phyloP scores from a whole-genome alignment of 2,797 vertebrate genomes.

The Phoxinus dragarum region DNA sequence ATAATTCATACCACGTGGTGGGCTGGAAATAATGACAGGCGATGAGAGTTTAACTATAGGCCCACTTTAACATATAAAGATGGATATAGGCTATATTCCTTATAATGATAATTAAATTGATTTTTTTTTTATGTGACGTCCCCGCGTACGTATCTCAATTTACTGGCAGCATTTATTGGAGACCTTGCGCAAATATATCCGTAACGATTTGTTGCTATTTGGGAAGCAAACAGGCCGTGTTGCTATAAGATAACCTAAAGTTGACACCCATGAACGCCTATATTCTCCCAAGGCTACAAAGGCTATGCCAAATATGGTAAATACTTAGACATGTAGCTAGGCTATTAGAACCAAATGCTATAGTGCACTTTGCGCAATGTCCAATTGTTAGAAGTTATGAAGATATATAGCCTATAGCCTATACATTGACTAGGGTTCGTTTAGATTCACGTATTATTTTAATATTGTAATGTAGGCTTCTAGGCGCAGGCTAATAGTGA shows the following conservation, averaged over 20 bases:
- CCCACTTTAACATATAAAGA: neutral
- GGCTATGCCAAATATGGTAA: neutral
- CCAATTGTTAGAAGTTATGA: neutral
- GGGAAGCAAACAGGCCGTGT: neutral
- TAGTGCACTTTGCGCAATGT: neutral
- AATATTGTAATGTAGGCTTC: neutral
- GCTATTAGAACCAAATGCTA: neutral
- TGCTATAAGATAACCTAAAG: neutral
- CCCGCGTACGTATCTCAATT: neutral
- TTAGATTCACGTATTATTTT: neutral
- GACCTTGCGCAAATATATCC: neutral
- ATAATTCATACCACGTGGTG: neutral
- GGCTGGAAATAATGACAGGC: neutral
- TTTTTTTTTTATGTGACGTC: no score
- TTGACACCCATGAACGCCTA: no score
- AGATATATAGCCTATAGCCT: no score
- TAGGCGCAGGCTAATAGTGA: no score
- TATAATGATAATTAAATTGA: no score
- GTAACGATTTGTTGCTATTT: neutral
- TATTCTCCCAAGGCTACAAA: neutral
- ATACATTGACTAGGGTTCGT: neutral
- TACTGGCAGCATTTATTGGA: neutral
- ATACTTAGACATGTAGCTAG: neutral
- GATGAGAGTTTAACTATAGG: neutral
- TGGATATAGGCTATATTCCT: neutral